phyloP scores from a whole-genome alignment of 2,888 invertebrate species.

The Coecobrya sp. region DNA sequence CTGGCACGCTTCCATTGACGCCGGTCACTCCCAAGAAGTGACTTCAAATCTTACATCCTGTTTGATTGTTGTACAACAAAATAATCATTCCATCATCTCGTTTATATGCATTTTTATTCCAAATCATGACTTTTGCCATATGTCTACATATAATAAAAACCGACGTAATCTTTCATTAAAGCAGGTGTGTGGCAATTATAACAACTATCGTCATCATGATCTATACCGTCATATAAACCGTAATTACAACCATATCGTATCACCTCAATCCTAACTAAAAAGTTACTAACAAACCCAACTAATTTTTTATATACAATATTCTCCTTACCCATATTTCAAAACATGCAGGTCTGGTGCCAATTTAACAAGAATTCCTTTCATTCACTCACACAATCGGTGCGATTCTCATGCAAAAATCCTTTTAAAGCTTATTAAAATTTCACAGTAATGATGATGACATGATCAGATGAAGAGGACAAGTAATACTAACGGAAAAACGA shows the following conservation, averaged over 20 bases:
- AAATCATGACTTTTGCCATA: not conserved
- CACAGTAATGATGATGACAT: slow-evolving; percentile 17
- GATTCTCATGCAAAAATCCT: slow-evolving; percentile 2
- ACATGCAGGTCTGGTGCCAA: not conserved
- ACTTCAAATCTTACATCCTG: slow-evolving; percentile 56
- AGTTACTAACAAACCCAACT: not conserved
- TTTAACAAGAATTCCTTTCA: not conserved
- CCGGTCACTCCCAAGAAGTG: slow-evolving; percentile 52
- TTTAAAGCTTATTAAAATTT: slow-evolving; percentile 16
- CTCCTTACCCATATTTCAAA: not conserved
- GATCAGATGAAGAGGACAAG: not conserved
- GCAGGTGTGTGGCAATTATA: slow-evolving; percentile 48
- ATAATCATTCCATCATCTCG: not conserved
- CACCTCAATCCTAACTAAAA: slow-evolving; percentile 35
- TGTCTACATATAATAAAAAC: not conserved
- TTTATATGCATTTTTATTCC: not conserved
- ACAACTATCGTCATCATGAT: not conserved
- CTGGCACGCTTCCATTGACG: slow-evolving; percentile 71
- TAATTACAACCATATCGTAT: slow-evolving; percentile 26
- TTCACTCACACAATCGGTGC: not conserved
- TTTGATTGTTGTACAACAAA: not conserved
- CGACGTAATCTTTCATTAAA: not conserved
- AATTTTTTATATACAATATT: not conserved
- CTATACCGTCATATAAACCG: not conserved
- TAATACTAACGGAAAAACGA: slow-evolving; percentile 36